A percentile compares a stretch with the other conserved stretches of the same genome.
Evolutionary conservation across 1,140 invertebrate genomes (phyloP).

Genomic region (Drosophila navojoa): DNA sequence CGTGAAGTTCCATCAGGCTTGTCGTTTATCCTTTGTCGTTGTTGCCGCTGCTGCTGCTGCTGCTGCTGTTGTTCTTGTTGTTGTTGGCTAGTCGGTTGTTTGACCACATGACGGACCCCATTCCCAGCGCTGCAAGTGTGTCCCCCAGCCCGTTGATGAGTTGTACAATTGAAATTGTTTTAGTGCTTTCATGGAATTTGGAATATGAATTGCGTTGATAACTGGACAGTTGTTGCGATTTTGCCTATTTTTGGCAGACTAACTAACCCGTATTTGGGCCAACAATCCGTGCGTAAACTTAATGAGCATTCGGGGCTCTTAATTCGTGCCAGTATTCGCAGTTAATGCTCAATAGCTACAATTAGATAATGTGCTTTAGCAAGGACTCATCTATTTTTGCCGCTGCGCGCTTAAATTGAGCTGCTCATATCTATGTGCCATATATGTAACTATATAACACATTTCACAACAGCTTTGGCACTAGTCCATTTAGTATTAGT

Average conservation of each 20-base stretch:
- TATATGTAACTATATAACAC: background rate
- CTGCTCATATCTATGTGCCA: too few relatives aligned
- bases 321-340: background rate
- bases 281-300: too few relatives aligned
- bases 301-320: too few relatives aligned
- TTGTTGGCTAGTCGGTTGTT: conserved; percentile 60
- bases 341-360: background rate
- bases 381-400: background rate
- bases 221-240: background rate
- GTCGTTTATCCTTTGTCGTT: conserved; percentile 41
- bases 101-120: conserved; percentile 71
- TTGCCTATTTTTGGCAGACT: background rate
- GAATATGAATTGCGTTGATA: conserved; percentile 51
- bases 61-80: conserved; percentile 15
- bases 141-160: conserved; percentile 29
- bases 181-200: conserved; percentile 47
- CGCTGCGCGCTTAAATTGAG: background rate
- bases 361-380: background rate
- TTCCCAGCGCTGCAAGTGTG: conserved; percentile 23
- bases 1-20: conserved; percentile 58
- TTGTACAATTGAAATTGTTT: conserved; percentile 55
- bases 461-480: background rate
- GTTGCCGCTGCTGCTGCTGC: conserved; percentile 5
- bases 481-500: background rate
- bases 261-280: conserved; percentile 2